Conservation (phyloP, 2,888 invertebrate genomes). For the Ditula angustiorana region DNA sequence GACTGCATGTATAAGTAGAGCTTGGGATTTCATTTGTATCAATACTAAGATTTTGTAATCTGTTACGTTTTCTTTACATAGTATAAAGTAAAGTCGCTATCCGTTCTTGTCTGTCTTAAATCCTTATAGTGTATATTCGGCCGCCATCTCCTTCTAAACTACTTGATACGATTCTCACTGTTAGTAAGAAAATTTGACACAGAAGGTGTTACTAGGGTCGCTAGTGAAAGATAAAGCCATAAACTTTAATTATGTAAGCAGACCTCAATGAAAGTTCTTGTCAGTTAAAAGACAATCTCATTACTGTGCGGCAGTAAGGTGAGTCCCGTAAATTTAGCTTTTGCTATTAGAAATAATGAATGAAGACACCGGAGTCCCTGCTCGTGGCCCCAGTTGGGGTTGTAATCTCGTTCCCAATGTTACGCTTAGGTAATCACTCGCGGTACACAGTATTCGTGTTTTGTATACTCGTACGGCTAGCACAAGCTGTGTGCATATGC, state of each 20-base stretch:
- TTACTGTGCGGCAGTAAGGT: background rate
- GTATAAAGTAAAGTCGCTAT: too few species aligned
- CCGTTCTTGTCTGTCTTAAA: too few species aligned
- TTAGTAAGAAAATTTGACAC: too few species aligned
- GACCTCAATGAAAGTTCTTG: background rate
- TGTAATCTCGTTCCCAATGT: constrained; percentile 22
- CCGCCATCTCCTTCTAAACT: too few species aligned
- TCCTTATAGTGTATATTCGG: too few species aligned
- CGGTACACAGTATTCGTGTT: background rate
- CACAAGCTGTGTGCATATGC: background rate
- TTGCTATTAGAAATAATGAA: constrained; percentile 32
- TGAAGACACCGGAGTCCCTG: constrained; percentile 8
- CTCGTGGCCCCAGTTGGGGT: constrained; percentile 10
- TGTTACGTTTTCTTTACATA: too few species aligned
- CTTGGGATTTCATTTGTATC: too few species aligned
- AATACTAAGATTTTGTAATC: too few species aligned
- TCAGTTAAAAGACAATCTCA: constrained; percentile 2
- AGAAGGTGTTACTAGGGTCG: too few species aligned
- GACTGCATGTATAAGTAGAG: background rate
- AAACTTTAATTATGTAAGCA: too few species aligned
- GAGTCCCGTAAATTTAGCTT: constrained; percentile 5
- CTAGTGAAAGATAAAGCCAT: background rate
- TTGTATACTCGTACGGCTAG: background rate
- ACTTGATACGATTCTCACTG: too few species aligned
- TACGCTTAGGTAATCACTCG: constrained; percentile 36